A percentile compares a stretch with the other conserved stretches of the same genome.
Conservation (phyloP, 2,797 vertebrate genomes). For the Tragopan temminckii region DNA sequence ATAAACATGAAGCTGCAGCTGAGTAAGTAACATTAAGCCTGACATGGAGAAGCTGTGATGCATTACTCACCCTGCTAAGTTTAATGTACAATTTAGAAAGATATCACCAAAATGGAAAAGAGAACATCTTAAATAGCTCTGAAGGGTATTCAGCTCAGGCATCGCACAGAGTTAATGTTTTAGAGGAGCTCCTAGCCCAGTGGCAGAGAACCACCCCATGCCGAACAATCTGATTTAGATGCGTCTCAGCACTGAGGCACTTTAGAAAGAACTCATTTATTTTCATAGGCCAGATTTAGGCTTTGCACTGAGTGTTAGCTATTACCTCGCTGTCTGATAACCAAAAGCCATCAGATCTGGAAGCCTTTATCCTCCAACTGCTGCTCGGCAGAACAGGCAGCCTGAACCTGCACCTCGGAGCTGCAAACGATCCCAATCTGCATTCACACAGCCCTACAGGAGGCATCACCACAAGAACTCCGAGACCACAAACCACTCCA, state of each 20-base stretch:
- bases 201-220: background rate
- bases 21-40: slow-evolving; percentile 66
- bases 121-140: slow-evolving; percentile 76
- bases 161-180: background rate
- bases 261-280: background rate
- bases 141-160: slow-evolving; percentile 61
- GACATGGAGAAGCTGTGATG: slow-evolving; percentile 75
- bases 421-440: too few species aligned
- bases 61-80: slow-evolving; percentile 78
- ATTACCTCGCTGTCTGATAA: background rate
- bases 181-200: background rate
- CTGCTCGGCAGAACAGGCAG: background rate
- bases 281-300: background rate
- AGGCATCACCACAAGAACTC: too few species aligned
- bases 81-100: slow-evolving; percentile 84
- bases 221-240: slow-evolving; percentile 24
- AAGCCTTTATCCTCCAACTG: background rate
- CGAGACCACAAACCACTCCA: too few species aligned
- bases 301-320: background rate
- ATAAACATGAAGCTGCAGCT: slow-evolving; percentile 55
- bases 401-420: background rate
- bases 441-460: too few species aligned
- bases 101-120: slow-evolving; percentile 77
- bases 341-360: background rate
- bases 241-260: background rate